Percentiles rank a stretch among this genome's conserved stretches.
Conservation (phyloP, 2,888 invertebrate species). For the Stenodera caucasica region DNA sequence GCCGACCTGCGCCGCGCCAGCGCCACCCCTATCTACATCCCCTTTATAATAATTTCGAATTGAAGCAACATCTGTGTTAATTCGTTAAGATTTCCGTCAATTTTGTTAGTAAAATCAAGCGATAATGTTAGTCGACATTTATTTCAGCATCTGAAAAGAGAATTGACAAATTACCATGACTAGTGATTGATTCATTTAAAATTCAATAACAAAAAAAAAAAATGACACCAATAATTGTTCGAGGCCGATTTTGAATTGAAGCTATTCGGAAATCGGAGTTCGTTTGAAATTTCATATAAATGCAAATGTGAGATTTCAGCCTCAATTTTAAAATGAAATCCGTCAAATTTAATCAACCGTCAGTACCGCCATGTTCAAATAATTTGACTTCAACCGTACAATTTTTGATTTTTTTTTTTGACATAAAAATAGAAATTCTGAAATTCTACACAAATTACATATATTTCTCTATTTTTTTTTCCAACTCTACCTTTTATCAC, state of each 20-base stretch:
- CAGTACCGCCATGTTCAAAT: too few relatives aligned
- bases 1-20: slow-evolving; percentile 44
- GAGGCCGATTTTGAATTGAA: neutral
- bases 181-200: slow-evolving; percentile 27
- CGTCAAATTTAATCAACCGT: too few relatives aligned
- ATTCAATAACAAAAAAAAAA: slow-evolving; percentile 9
- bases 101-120: neutral
- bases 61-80: neutral
- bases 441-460: too few relatives aligned
- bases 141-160: slow-evolving; percentile 33
- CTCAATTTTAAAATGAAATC: too few relatives aligned
- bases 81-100: neutral
- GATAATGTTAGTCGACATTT: slow-evolving; percentile 22
- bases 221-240: too few relatives aligned
- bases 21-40: slow-evolving; percentile 26
- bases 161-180: slow-evolving; percentile 30
- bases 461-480: too few relatives aligned
- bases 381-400: too few relatives aligned
- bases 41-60: neutral
- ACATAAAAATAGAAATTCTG: too few relatives aligned
- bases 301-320: neutral
- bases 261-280: neutral
- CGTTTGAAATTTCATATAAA: neutral
- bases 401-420: too few relatives aligned
- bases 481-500: too few relatives aligned